Percentiles rank a stretch among this genome's conserved stretches.
Evolutionary conservation across 1,140 invertebrate species (phyloP).

Genomic region (Calliphora vicina): DNA sequence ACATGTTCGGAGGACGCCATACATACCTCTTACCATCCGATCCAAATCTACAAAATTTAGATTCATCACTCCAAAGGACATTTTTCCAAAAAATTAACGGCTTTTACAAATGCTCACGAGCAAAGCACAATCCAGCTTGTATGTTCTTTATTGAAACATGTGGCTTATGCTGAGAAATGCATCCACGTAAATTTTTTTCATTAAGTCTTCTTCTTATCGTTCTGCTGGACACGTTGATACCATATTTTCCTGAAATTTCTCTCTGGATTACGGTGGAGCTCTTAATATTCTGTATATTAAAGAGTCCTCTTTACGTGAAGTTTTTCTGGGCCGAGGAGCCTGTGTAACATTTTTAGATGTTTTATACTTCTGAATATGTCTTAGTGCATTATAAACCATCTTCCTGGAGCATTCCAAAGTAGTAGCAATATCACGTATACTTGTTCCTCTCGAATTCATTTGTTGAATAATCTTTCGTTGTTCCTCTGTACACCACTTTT

Average conservation of each 20-base stretch:
- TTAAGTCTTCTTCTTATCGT: constrained; percentile 21
- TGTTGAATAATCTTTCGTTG: not conserved
- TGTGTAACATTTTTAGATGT: constrained; percentile 5
- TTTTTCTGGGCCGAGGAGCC: not conserved
- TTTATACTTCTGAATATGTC: constrained; percentile 6
- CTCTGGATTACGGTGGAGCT: not conserved
- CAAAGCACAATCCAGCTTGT: constrained; percentile 36
- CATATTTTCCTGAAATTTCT: constrained; percentile 10
- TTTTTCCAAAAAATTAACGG: constrained; percentile 36
- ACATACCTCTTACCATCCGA: constrained; percentile 37
- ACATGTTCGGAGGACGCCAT: constrained; percentile 26
- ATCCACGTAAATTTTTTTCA: constrained; percentile 8
- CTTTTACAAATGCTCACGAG: constrained; percentile 39
- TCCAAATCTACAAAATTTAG: constrained; percentile 39
- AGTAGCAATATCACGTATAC: not conserved
- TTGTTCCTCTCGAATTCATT: not conserved
- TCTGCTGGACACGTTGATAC: not conserved
- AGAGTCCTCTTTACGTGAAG: not conserved
- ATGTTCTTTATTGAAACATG: not conserved
- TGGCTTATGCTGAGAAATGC: constrained; percentile 18
- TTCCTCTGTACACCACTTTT: too few relatives aligned
- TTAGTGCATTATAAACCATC: too few relatives aligned
- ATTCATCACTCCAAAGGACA: constrained; percentile 38
- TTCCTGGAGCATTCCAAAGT: not conserved
- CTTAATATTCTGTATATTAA: not conserved